phyloP scores from a whole-genome alignment of 2,113 vertebrate species.

The Halichoerus grypus region DNA sequence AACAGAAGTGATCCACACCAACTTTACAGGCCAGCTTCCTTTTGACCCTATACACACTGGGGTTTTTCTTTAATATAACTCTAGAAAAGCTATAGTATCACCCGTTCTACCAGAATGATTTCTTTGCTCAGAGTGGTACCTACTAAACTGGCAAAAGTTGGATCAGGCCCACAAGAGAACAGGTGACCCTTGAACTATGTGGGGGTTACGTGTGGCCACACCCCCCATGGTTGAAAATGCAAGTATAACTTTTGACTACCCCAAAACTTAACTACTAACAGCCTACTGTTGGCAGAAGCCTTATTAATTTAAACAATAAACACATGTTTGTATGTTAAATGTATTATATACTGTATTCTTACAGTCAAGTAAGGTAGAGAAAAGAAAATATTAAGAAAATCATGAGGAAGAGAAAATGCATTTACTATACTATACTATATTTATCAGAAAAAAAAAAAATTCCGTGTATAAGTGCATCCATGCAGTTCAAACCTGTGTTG shows the following conservation, averaged over 20 bases:
- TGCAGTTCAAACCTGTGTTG: neutral
- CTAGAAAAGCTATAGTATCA: neutral
- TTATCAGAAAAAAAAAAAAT: neutral
- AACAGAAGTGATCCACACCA: neutral
- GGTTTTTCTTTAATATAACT: neutral
- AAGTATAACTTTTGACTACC: neutral
- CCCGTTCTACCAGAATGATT: neutral
- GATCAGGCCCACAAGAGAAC: neutral
- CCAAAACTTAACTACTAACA: neutral
- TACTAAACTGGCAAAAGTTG: neutral
- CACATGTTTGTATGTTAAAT: neutral
- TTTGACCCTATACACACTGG: neutral
- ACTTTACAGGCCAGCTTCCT: neutral
- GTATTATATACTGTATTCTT: neutral
- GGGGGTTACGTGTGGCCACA: neutral
- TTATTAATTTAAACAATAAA: neutral
- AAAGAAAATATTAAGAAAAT: neutral
- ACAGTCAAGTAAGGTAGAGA: neutral
- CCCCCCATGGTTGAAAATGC: neutral
- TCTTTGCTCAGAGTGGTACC: neutral
- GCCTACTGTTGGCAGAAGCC: neutral
- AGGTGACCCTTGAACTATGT: neutral
- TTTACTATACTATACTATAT: neutral
- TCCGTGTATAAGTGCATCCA: neutral
- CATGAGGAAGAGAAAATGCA: neutral